Conservation (phyloP, 2,797 vertebrate species). For the Valencia hispanica region DNA sequence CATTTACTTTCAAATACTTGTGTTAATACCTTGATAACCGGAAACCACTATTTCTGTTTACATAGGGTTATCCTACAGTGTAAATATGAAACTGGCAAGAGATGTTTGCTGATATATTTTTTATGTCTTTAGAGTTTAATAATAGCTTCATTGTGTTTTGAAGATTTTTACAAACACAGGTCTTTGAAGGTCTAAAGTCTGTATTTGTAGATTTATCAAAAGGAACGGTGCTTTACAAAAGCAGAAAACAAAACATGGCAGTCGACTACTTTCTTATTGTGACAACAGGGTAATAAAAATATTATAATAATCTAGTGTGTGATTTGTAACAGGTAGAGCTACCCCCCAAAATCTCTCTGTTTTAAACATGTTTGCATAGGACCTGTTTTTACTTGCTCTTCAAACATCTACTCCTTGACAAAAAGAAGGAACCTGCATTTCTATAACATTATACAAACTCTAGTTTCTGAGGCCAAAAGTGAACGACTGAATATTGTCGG, state of each 20-base stretch:
- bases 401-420: not conserved
- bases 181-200: not conserved
- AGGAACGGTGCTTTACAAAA: not conserved
- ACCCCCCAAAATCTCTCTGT: not conserved
- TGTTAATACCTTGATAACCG: too few relatives aligned
- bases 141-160: not conserved
- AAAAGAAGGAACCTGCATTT: not conserved
- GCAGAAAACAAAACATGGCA: not conserved
- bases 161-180: not conserved
- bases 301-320: not conserved
- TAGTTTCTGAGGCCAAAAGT: not conserved
- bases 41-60: too few relatives aligned
- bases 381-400: not conserved
- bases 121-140: not conserved
- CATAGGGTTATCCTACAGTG: too few relatives aligned
- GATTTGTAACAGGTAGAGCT: not conserved
- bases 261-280: not conserved
- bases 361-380: not conserved
- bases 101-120: too few relatives aligned
- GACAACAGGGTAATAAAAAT: not conserved
- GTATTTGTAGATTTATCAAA: not conserved
- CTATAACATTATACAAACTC: not conserved
- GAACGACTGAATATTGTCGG: not conserved
- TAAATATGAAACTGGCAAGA: too few relatives aligned
- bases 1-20: too few relatives aligned